Conservation (phyloP, 1,140 invertebrate species). For the Cotesia chilonis region DNA sequence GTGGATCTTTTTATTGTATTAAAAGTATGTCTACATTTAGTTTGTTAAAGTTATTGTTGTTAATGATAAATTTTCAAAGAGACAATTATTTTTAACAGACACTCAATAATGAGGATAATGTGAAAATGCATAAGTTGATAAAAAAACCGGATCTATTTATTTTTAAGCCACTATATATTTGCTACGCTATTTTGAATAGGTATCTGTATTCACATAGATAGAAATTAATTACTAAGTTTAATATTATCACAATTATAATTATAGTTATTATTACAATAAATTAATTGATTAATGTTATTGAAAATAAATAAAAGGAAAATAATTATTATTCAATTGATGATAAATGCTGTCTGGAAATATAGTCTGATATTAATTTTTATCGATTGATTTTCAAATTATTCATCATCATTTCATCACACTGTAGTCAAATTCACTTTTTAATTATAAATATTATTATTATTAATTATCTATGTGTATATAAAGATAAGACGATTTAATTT, state of each 20-base stretch:
- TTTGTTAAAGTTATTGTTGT: no score
- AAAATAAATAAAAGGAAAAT: no score
- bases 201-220: conserved; percentile 36
- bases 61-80: no score
- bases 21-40: no score
- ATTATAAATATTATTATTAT: conserved; percentile 3
- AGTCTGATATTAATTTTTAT: background rate
- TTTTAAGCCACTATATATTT: background rate
- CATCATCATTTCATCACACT: conserved; percentile 18
- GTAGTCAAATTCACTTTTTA: conserved; percentile 30
- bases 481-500: conserved; percentile 58
- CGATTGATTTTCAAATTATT: conserved; percentile 1
- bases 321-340: background rate
- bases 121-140: background rate
- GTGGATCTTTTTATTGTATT: no score
- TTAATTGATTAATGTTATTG: no score
- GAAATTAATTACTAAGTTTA: conserved; percentile 19
- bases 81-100: no score
- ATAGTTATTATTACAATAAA: background rate
- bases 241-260: conserved; percentile 4
- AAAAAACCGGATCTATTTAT: no score
- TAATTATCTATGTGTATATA: conserved; percentile 63
- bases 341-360: no score
- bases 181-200: conserved; percentile 20
- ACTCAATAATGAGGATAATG: no score